A percentile compares a stretch with the other conserved stretches of the same genome.
Evolutionary conservation across 1,140 invertebrate genomes (phyloP).

Genomic region (Drosophila varians): DNA sequence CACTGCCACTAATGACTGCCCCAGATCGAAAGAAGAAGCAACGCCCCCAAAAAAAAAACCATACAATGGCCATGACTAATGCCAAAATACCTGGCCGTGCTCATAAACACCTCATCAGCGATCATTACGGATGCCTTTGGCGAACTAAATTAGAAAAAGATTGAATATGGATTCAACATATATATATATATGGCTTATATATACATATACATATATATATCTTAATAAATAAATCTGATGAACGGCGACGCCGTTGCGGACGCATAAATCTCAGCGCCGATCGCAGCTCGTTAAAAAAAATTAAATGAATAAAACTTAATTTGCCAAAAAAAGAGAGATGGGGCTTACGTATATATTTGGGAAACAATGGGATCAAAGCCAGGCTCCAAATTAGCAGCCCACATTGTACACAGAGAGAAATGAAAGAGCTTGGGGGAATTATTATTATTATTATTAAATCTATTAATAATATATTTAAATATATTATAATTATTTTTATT

Average conservation of each 20-base stretch:
- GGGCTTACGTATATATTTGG: slow-evolving; percentile 6
- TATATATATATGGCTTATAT: slow-evolving; percentile 57
- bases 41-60: slow-evolving; percentile 34
- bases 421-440: no score
- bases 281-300: slow-evolving; percentile 76
- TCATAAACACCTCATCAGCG: slow-evolving; percentile 80
- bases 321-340: slow-evolving; percentile 30
- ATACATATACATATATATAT: slow-evolving; percentile 46
- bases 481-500: no score
- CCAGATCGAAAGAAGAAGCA: slow-evolving; percentile 38
- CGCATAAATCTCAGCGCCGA: slow-evolving; percentile 62
- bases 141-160: slow-evolving; percentile 64
- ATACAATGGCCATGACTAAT: slow-evolving; percentile 68
- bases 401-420: slow-evolving; percentile 35
- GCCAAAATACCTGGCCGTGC: slow-evolving; percentile 66
- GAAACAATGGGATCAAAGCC: slow-evolving; percentile 50
- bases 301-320: slow-evolving; percentile 81
- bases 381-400: slow-evolving; percentile 72
- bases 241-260: slow-evolving; percentile 27
- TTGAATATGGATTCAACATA: no score
- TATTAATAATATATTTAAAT: no score
- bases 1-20: slow-evolving; percentile 66
- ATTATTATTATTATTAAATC: no score
- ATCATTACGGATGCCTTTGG: slow-evolving; percentile 74
- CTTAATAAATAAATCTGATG: slow-evolving; percentile 67